Evolutionary conservation across 2,888 invertebrate species (phyloP).

Genomic region (Drosophila robusta): DNA sequence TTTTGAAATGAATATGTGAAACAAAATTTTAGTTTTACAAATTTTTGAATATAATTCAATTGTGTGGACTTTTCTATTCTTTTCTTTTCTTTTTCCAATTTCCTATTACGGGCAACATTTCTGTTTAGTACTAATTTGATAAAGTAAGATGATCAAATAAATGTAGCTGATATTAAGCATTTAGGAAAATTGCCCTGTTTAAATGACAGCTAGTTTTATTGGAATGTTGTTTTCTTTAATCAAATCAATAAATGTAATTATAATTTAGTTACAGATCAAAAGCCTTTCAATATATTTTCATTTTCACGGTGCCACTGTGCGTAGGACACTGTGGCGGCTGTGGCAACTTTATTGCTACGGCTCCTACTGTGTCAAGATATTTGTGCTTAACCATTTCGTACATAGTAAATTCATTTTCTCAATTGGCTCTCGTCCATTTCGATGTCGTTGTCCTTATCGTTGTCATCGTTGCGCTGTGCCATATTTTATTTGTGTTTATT

Average conservation of each 20-base stretch:
- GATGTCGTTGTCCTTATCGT: constrained; percentile 56
- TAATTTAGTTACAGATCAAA: background rate
- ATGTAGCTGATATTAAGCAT: background rate
- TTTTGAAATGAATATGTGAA: too few species aligned
- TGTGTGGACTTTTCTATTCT: too few species aligned
- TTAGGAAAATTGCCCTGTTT: background rate
- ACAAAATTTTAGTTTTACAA: too few species aligned
- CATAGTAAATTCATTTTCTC: constrained; percentile 78
- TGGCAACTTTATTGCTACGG: constrained; percentile 1
- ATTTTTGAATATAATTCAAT: too few species aligned
- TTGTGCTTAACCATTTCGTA: constrained; percentile 70
- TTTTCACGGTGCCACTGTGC: constrained; percentile 15
- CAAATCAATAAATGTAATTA: too few species aligned
- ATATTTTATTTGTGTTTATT: constrained; percentile 73
- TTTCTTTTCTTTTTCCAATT: too few species aligned
- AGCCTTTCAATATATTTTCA: background rate
- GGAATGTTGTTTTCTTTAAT: background rate
- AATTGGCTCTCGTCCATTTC: constrained; percentile 65
- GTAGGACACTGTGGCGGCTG: background rate
- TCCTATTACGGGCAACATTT: too few species aligned
- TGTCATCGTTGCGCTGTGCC: constrained; percentile 38
- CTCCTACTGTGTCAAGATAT: constrained; percentile 32
- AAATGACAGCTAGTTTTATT: background rate
- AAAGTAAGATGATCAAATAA: too few species aligned
- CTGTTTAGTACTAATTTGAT: too few species aligned